These are phyloP conservation scores for Steinernema carpocapsae DNA, from an alignment of 2,888 invertebrate species.

Conservation along the genomic window DNA sequence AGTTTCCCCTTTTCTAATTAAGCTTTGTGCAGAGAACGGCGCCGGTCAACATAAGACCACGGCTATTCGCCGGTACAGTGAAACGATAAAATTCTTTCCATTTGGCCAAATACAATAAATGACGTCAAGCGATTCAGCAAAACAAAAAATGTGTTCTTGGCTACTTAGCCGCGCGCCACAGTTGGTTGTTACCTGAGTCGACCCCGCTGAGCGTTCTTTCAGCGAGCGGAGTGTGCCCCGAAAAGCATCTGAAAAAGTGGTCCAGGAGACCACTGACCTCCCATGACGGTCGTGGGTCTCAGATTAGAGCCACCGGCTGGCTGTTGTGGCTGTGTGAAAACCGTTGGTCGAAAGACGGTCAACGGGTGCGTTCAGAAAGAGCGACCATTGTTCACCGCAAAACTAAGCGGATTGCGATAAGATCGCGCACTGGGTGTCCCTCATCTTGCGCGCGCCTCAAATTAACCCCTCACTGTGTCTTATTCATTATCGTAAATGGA, in stretches of 20 bases:
- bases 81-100: too few relatives aligned
- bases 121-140: constrained; percentile 4
- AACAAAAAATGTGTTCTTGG: neutral
- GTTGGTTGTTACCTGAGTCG: constrained; percentile 18
- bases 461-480: constrained; percentile 11
- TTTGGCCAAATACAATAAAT: neutral
- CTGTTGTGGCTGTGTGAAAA: neutral
- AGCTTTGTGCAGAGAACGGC: too few relatives aligned
- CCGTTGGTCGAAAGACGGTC: constrained; percentile 12
- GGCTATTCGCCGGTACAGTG: too few relatives aligned
- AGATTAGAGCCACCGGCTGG: constrained; percentile 20
- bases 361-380: neutral
- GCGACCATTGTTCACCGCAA: constrained; percentile 13
- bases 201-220: neutral
- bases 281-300: constrained; percentile 14
- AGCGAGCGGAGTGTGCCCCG: neutral
- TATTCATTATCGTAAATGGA: constrained; percentile 28
- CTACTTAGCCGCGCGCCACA: neutral
- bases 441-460: constrained; percentile 1
- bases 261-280: neutral
- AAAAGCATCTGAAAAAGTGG: constrained; percentile 1
- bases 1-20: too few relatives aligned
- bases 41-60: too few relatives aligned
- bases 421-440: neutral
- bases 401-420: constrained; percentile 25